Base-by-base conservation (phyloP, 2,888 invertebrate genomes). In the Dascillus cervinus region DNA sequence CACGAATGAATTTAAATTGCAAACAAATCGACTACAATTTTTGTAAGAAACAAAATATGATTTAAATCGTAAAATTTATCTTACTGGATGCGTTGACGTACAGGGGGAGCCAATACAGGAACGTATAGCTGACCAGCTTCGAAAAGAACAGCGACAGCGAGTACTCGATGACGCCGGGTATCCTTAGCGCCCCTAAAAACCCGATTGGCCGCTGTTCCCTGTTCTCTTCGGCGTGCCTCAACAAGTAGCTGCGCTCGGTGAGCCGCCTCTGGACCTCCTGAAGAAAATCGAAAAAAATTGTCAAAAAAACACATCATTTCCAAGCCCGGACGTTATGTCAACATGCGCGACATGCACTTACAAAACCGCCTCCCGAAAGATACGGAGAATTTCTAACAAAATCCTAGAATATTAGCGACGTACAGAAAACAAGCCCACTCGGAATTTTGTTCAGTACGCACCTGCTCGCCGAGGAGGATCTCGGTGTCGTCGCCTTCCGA, bases 81-180 rank as follows among this genome's bases (percentile, higher is more conserved):
- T 82, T 62, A 91, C 91, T 83, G 23, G 86, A 82, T 25, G 75
- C 72, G 39, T 80, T 78, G 36, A 97, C 90, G 55, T 94, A 96
- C 3, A 82, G 64, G 11, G 96, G 96, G 55, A 97, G 70, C 96
- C 96, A 97, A 61, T 88, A 96, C 26, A 96, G 75, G 68, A 96
- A 96, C 36, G 95, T 96, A 59, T 97, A 96, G 62, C 90, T 90
- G 53, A 96, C 95, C 20, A 96, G 74, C 65, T 97, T 97, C 8
- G 94, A 88, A 65, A 96, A 96, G 67, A 96, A 96, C 21, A 96
- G 72, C 22, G 89, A 89, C 22, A 95, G 61, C 0, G 95, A 89
- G 67, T 86, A 97, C 67, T 95, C 94, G 2, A 91, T 47, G 2
- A 97, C 96, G 14, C 95, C 95, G 0, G 95, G 94, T 55, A 95